A percentile compares a stretch with the other conserved stretches of the same genome.
phyloP scores from a whole-genome alignment of 2,797 vertebrate genomes.

The Naso thynnoides region DNA sequence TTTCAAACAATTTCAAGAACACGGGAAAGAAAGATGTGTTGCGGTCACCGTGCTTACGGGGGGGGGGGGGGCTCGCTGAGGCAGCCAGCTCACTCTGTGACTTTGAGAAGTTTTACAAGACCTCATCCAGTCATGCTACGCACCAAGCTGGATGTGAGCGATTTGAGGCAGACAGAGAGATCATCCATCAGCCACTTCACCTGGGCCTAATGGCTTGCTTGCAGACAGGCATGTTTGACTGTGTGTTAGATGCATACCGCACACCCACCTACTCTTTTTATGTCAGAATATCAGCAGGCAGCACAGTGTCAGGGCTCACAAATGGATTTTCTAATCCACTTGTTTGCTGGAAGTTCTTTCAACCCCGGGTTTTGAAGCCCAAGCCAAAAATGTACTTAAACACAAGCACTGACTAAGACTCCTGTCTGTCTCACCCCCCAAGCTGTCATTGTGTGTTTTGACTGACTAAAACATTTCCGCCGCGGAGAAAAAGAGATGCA shows the following conservation, averaged over 20 bases:
- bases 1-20: slow-evolving; percentile 22
- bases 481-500: slow-evolving; percentile 44
- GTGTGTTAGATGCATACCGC: slow-evolving; percentile 68
- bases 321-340: slow-evolving; percentile 85
- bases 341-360: slow-evolving; percentile 79
- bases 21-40: slow-evolving; percentile 4
- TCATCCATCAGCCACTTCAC: slow-evolving; percentile 77
- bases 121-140: slow-evolving; percentile 63
- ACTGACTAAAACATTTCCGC: slow-evolving; percentile 63
- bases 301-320: slow-evolving; percentile 72
- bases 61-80: slow-evolving; percentile 42
- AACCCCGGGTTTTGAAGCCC: slow-evolving; percentile 71
- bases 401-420: slow-evolving; percentile 65
- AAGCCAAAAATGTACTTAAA: slow-evolving; percentile 83
- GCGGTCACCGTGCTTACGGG: slow-evolving; percentile 36
- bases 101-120: slow-evolving; percentile 74
- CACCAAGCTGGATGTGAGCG: slow-evolving; percentile 62
- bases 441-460: slow-evolving; percentile 69
- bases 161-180: slow-evolving; percentile 67
- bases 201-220: slow-evolving; percentile 75
- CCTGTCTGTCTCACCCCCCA: slow-evolving; percentile 44
- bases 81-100: slow-evolving; percentile 58
- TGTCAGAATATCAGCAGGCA: slow-evolving; percentile 76
- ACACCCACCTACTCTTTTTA: slow-evolving; percentile 71
- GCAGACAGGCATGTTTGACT: slow-evolving; percentile 70